Percentiles rank a stretch among this genome's conserved stretches.
These are phyloP conservation scores for Procambarus clarkii DNA, from an alignment of 1,140 invertebrate genomes.

Conservation along the genomic window DNA sequence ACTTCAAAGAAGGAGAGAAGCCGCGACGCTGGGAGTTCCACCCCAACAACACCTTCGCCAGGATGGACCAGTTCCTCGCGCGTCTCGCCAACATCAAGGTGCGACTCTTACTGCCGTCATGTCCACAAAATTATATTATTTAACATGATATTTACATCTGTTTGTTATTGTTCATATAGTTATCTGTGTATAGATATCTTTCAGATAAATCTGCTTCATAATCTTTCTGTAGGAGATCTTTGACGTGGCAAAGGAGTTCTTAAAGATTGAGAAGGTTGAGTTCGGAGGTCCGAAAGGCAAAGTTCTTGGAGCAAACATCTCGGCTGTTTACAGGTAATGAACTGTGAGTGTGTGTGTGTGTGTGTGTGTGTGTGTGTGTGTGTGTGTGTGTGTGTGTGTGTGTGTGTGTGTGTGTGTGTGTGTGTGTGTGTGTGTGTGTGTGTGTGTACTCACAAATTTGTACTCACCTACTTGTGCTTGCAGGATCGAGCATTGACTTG, in stretches of 20 bases:
- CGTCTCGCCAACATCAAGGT: conserved; percentile 88
- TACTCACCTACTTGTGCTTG: not conserved
- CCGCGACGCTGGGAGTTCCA: conserved; percentile 91
- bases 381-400: no score
- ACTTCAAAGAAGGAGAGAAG: conserved; percentile 80
- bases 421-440: not conserved
- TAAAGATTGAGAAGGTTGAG: conserved; percentile 96
- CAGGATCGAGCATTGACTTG: no score
- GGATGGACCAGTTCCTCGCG: conserved; percentile 89
- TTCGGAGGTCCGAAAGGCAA: conserved; percentile 93
- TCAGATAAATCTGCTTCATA: no score
- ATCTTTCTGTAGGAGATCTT: conserved; percentile 85
- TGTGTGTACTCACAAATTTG: no score
- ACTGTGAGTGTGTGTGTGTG: not conserved
- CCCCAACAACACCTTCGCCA: conserved; percentile 86
- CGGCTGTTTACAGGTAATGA: not conserved
- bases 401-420: not conserved
- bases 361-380: not conserved
- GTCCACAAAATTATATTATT: no score
- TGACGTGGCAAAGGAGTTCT: conserved; percentile 93
- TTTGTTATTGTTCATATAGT: no score
- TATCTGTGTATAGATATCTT: no score
- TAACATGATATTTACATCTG: no score
- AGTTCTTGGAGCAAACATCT: conserved; percentile 85
- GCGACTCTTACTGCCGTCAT: no score